These are phyloP conservation scores for Anguilla anguilla DNA, from an alignment of 2,797 vertebrate genomes.

Conservation along the genomic window DNA sequence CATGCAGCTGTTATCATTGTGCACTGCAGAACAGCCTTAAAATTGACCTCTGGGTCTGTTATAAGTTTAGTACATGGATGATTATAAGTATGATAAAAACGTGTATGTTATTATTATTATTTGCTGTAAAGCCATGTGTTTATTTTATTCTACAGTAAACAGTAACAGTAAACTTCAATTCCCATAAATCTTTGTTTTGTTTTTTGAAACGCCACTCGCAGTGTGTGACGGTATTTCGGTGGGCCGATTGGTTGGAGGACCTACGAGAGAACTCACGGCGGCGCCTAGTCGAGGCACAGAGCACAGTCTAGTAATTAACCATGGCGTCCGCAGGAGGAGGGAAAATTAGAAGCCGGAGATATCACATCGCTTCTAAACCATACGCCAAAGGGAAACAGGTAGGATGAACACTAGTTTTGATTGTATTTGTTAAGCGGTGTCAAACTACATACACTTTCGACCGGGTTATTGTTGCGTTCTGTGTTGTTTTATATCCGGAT, in stretches of 20 bases:
- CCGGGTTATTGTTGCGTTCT: conserved; percentile 33
- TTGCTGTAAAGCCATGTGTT: not conserved
- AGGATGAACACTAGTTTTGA: conserved; percentile 41
- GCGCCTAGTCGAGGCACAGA: conserved; percentile 71
- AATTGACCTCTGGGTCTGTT: not conserved
- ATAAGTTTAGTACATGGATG: too few species aligned
- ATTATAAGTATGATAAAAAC: too few species aligned
- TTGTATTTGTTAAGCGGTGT: not conserved
- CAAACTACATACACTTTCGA: not conserved
- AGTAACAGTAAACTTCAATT: conserved; percentile 60
- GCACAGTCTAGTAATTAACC: conserved; percentile 69
- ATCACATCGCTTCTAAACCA: conserved; percentile 79
- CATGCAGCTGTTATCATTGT: not conserved
- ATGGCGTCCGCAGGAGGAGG: conserved; percentile 87
- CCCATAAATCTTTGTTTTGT: conserved; percentile 54
- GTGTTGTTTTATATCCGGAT: conserved; percentile 71
- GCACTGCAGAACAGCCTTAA: not conserved
- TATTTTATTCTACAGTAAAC: not conserved
- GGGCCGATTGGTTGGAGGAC: conserved; percentile 40
- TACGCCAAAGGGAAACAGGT: conserved; percentile 83
- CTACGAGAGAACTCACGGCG: conserved; percentile 71
- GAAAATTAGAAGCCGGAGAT: conserved; percentile 84
- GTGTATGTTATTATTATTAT: not conserved
- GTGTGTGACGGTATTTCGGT: conserved; percentile 55
- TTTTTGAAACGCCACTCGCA: conserved; percentile 37